These are phyloP conservation scores for Balaeniceps rex DNA, from an alignment of 2,113 vertebrate species.

Conservation along the genomic window DNA sequence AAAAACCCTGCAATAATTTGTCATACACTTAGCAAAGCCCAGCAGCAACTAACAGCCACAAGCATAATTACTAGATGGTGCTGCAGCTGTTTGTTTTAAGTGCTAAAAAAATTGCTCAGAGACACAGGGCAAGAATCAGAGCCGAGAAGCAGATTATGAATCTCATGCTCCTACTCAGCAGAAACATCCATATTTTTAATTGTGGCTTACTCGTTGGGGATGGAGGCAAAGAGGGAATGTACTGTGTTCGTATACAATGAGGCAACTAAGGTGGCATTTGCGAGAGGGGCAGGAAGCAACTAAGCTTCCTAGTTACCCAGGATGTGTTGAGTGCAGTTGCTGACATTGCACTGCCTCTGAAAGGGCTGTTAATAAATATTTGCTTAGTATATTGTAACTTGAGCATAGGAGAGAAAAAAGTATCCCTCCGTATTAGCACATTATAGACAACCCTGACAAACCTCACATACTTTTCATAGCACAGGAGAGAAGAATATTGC, in stretches of 20 bases:
- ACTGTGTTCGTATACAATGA: background rate
- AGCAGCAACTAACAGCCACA: background rate
- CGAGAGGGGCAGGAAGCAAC: background rate
- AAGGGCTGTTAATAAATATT: conserved; percentile 54
- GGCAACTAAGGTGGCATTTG: background rate
- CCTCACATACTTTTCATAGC: background rate
- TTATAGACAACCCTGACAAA: background rate
- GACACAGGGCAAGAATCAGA: background rate
- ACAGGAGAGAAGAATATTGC: background rate
- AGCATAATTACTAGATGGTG: background rate
- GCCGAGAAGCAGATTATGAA: background rate
- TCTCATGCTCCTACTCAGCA: background rate
- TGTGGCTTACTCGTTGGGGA: background rate
- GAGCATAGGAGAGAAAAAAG: background rate
- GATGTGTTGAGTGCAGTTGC: background rate
- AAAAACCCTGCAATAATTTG: background rate
- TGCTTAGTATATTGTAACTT: conserved; percentile 44
- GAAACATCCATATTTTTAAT: background rate
- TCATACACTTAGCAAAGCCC: background rate
- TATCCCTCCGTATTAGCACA: background rate
- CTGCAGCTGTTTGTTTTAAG: background rate
- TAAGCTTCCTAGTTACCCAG: background rate
- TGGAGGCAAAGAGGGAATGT: background rate
- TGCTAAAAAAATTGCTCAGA: background rate
- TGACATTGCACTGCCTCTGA: background rate